Conservation (phyloP, 2,888 invertebrate genomes). For the Leptopilina drosophilae region DNA sequence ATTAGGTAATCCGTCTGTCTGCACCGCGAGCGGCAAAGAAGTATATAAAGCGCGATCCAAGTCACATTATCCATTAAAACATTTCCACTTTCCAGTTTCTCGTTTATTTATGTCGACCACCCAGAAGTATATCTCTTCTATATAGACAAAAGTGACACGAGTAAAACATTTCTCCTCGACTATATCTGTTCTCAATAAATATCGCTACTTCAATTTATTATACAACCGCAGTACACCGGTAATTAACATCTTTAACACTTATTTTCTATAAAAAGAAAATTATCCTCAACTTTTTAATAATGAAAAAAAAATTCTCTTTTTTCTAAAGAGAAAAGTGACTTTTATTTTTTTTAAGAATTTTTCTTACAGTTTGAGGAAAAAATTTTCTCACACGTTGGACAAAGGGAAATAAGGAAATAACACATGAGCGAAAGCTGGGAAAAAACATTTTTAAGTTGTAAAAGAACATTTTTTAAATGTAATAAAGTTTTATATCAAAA, state of each 20-base stretch:
- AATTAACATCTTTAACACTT: no score
- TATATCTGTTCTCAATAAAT: slow-evolving; percentile 68
- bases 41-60: slow-evolving; percentile 25
- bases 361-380: no score
- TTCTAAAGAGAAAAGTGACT: no score
- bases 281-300: no score
- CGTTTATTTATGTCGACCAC: slow-evolving; percentile 70
- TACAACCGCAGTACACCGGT: slow-evolving; percentile 31
- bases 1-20: slow-evolving; percentile 41
- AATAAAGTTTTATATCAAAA: no score
- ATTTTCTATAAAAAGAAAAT: neutral
- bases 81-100: slow-evolving; percentile 61
- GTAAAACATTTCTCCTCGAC: slow-evolving; percentile 64
- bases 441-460: no score
- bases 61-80: slow-evolving; percentile 43
- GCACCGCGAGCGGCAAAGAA: slow-evolving; percentile 11
- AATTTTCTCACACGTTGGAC: no score
- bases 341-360: no score
- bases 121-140: slow-evolving; percentile 54
- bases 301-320: no score
- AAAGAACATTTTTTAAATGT: no score
- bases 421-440: no score
- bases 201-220: slow-evolving; percentile 69
- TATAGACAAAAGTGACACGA: slow-evolving; percentile 60
- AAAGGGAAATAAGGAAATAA: no score